Percentiles rank a stretch among this genome's conserved stretches.
These are phyloP conservation scores for Drosophila repletoides DNA, from an alignment of 1,140 invertebrate genomes.

Conservation along the genomic window DNA sequence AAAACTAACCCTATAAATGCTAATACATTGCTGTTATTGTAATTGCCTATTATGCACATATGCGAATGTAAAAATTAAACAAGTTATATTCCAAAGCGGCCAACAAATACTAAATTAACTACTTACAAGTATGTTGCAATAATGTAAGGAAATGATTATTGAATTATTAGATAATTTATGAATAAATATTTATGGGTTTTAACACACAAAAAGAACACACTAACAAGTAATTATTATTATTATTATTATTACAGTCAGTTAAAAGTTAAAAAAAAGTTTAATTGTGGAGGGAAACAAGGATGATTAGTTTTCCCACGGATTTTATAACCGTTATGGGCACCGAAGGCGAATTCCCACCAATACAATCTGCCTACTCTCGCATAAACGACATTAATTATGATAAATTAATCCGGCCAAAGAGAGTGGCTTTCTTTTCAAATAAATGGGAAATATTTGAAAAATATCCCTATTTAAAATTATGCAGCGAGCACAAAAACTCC, in stretches of 20 bases:
- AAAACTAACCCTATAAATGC: neutral
- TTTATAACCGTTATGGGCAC: conserved; percentile 63
- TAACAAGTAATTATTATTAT: neutral
- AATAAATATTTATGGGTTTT: conserved; percentile 80
- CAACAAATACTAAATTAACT: conserved; percentile 41
- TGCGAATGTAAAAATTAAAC: conserved; percentile 35
- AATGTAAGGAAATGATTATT: conserved; percentile 35
- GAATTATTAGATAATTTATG: conserved; percentile 43
- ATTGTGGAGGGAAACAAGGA: conserved; percentile 67
- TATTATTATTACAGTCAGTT: too few relatives aligned
- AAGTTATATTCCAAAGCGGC: conserved; percentile 59
- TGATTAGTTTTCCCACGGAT: conserved; percentile 69
- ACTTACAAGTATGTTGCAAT: conserved; percentile 41
- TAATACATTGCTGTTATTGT: conserved; percentile 37
- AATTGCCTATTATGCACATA: conserved; percentile 30
- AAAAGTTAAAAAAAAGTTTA: conserved; percentile 20
- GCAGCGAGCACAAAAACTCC: too few relatives aligned
- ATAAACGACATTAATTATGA: conserved; percentile 58
- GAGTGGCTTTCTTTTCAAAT: conserved; percentile 40
- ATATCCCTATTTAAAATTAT: too few relatives aligned
- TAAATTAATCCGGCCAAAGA: conserved; percentile 66
- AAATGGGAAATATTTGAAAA: neutral
- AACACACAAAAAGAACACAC: conserved; percentile 29
- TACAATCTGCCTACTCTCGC: conserved; percentile 59
- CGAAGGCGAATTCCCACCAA: conserved; percentile 68